These are phyloP conservation scores for Cydia pomonella DNA, from an alignment of 1,140 invertebrate species.

Conservation along the genomic window DNA sequence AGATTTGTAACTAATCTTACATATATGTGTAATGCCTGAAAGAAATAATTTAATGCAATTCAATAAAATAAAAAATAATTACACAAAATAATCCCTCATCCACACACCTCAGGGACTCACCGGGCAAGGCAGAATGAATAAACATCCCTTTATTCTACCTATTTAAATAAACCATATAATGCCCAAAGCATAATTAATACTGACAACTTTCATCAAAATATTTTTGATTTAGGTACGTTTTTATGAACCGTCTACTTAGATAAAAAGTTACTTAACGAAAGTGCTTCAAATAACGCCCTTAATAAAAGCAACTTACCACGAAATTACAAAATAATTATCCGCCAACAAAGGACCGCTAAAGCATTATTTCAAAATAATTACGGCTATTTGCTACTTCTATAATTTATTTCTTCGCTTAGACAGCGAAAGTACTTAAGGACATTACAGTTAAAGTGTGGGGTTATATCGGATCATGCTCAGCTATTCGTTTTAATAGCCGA, in stretches of 20 bases:
- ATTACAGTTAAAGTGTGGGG: not conserved
- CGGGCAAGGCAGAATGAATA: too few species aligned
- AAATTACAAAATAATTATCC: slow-evolving; percentile 26
- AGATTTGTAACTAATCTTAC: too few species aligned
- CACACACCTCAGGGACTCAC: too few species aligned
- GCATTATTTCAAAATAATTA: slow-evolving; percentile 23
- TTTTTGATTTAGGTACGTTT: not conserved
- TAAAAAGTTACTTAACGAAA: slow-evolving; percentile 19
- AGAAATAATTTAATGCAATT: too few species aligned
- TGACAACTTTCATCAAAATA: not conserved
- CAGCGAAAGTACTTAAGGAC: not conserved
- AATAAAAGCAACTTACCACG: slow-evolving; percentile 3
- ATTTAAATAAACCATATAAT: not conserved
- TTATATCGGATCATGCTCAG: too few species aligned
- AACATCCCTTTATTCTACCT: too few species aligned
- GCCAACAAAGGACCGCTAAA: slow-evolving; percentile 12
- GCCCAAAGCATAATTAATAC: not conserved
- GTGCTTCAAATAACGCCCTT: not conserved
- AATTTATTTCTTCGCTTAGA: slow-evolving; percentile 24
- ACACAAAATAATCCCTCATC: too few species aligned
- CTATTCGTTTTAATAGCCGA: too few species aligned
- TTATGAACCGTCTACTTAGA: too few species aligned
- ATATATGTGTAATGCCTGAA: too few species aligned
- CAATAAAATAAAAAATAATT: too few species aligned
- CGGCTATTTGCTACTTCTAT: slow-evolving; percentile 26